Percentiles rank a stretch among this genome's conserved stretches.
Conservation (phyloP, 1,140 invertebrate species). For the Arion vulgaris region DNA sequence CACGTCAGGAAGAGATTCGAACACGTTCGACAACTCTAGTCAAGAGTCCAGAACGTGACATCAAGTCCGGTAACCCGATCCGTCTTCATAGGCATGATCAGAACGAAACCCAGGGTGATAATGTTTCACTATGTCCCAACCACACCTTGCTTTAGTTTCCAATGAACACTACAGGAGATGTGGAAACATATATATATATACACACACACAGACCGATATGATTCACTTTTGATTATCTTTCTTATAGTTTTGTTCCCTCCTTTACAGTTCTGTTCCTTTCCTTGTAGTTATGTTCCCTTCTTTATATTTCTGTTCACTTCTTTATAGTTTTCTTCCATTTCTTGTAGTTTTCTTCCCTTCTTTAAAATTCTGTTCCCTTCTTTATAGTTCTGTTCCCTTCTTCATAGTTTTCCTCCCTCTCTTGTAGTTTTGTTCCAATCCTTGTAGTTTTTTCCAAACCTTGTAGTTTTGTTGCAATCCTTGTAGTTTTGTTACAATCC, state of each 20-base stretch:
- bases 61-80: background rate
- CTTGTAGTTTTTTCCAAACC: too few relatives aligned
- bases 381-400: too few relatives aligned
- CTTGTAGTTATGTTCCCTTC: too few relatives aligned
- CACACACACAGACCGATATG: background rate
- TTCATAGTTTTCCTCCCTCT: too few relatives aligned
- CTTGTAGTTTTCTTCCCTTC: too few relatives aligned
- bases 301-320: too few relatives aligned
- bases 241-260: background rate
- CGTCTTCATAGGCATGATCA: background rate
- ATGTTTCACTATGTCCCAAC: background rate
- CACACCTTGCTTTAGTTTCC: background rate
- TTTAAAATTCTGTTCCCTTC: too few relatives aligned
- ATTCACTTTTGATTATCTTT: background rate
- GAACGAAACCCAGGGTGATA: background rate
- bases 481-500: too few relatives aligned
- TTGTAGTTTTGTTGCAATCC: too few relatives aligned
- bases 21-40: background rate
- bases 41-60: background rate
- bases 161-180: conserved; percentile 3
- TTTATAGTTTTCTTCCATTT: too few relatives aligned
- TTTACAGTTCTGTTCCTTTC: background rate
- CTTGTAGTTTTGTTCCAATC: too few relatives aligned
- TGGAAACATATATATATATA: background rate
- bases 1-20: background rate